Evolutionary conservation across 2,113 vertebrate species (phyloP).

Genomic region (Rhegmatorhina hoffmannsi): DNA sequence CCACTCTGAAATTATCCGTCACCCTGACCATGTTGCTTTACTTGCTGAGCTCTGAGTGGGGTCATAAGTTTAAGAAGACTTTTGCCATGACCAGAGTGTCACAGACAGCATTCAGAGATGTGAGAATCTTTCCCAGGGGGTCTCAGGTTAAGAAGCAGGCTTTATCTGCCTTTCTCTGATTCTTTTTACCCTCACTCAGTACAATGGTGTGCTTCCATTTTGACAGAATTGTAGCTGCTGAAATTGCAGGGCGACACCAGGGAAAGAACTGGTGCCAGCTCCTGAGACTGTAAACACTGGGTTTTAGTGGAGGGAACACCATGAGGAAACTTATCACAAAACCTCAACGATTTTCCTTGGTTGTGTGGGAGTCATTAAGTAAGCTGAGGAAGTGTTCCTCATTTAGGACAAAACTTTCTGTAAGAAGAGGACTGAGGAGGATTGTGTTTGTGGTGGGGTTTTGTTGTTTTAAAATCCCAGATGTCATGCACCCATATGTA

Average conservation of each 20-base stretch:
- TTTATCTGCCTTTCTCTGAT: neutral
- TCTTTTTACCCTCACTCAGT: neutral
- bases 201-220: neutral
- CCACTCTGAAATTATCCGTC: slow-evolving; percentile 38
- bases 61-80: neutral
- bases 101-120: neutral
- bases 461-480: neutral
- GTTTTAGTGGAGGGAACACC: neutral
- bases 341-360: neutral
- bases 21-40: neutral
- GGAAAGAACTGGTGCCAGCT: neutral
- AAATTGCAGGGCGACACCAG: neutral
- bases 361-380: neutral
- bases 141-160: neutral
- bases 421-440: neutral
- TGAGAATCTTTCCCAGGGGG: neutral
- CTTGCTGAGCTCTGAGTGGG: neutral
- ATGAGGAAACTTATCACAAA: neutral
- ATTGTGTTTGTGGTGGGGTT: neutral
- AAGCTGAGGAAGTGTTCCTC: neutral
- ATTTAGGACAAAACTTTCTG: slow-evolving; percentile 3
- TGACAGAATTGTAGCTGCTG: neutral
- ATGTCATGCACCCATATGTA: neutral
- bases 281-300: neutral
- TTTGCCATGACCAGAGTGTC: neutral